Conservation (phyloP, 2,888 invertebrate genomes). For the Oscheius sp. region DNA sequence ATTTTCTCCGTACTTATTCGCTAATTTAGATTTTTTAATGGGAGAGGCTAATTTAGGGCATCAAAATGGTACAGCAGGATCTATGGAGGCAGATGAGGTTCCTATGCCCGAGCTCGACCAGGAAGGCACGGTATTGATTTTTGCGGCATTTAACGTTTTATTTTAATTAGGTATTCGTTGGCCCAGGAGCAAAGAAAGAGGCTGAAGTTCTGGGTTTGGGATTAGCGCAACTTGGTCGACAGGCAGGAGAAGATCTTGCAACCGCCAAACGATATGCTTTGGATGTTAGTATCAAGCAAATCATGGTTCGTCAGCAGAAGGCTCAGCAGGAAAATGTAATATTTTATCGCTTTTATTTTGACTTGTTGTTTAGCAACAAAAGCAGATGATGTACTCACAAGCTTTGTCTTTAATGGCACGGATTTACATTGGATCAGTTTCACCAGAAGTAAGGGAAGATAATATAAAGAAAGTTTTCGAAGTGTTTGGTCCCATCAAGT, state of each 20-base stretch:
- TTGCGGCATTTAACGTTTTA: constrained; percentile 24
- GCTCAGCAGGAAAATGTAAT: constrained; percentile 90
- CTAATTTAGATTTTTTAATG: too few species aligned
- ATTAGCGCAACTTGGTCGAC: constrained; percentile 84
- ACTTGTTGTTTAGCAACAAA: constrained; percentile 80
- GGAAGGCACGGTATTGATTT: constrained; percentile 56
- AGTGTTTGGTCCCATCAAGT: constrained; percentile 98
- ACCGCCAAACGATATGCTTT: constrained; percentile 97
- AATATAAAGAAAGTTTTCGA: constrained; percentile 94
- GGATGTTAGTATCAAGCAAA: constrained; percentile 99
- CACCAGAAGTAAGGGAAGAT: constrained; percentile 98
- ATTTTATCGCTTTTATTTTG: not conserved
- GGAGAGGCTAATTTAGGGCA: too few species aligned
- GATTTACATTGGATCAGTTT: constrained; percentile 98
- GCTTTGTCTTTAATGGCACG: constrained; percentile 86
- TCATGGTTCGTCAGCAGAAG: constrained; percentile 96
- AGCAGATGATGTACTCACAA: constrained; percentile 83
- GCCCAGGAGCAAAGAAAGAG: constrained; percentile 87
- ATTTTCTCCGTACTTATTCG: too few species aligned
- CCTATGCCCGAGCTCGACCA: constrained; percentile 67
- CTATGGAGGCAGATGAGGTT: constrained; percentile 29
- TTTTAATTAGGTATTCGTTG: constrained; percentile 73
- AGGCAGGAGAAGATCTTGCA: constrained; percentile 89
- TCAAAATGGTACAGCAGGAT: too few species aligned
- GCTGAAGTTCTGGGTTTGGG: constrained; percentile 85